Evolutionary conservation across 1,140 invertebrate genomes (phyloP), one percentile per base, ranked within the genome.

Genomic region (Neoseiulus cucumeris): DNA sequence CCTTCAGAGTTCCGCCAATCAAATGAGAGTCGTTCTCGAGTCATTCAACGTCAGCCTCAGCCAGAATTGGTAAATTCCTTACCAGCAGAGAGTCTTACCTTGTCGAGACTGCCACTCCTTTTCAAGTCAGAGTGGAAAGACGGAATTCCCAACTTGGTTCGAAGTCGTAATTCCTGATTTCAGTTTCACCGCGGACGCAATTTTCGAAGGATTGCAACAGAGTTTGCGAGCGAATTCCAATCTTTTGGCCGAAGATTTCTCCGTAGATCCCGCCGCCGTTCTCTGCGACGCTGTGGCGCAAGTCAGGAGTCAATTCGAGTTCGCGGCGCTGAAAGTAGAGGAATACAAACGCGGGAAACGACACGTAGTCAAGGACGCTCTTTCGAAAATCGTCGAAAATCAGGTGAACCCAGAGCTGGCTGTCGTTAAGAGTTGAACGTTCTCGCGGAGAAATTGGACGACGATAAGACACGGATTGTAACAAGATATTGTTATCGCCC

Each of bases 181-280:
- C 51, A 59, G 51, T 33, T 59, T 59, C 33, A 59, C 51, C 33
- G 51, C 51, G 22, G 51, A 59, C 51, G 51, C 51, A 9, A 59
- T 59, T 17, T 59, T 59, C 22, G 51, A 59, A 25, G 51, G 51
- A 14, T 33, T 59, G 25, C 51, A 59, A 25, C 51, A 59, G 22
- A 33, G 51, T 5, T 20, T 59, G 14, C 51, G 51, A 25, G 51
- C 51, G 14, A 33, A 33, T 59, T 25, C 51, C 25, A 14, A 25
- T 5, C 22, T 33, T 5, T 9, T 59, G 4, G 51, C 33, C 33
- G 51, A 59, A 2, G 51, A 59, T 59, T 59, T 59, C 51, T 25
- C 51, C 1, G 33, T 59, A 6, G 51, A 59, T 9, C 51, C 51
- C 4, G 22, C 22, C 33, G 51, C 51, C 14, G 51, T 33, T 25